Base-by-base conservation (phyloP, 1,140 invertebrate species). In the Panagrolaimus sp. region DNA sequence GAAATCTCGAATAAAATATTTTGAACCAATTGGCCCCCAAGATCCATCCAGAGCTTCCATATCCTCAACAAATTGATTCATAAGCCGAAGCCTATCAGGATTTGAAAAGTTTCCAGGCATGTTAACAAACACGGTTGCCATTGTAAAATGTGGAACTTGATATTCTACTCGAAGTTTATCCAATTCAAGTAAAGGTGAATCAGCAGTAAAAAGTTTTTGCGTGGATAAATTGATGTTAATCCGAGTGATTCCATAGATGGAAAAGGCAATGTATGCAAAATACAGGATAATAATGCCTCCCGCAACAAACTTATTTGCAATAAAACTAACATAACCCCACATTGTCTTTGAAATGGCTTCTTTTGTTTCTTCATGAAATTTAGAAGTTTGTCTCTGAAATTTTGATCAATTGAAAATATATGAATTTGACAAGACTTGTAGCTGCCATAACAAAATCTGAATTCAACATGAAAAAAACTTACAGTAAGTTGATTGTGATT, bases 1-100 rank as follows among this genome's bases (percentile, higher is more conserved):
- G 55, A 75, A 82, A 69, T 82, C 80, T 9, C 80, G 71, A 38
- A 83, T 72, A 52, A 83, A 82, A 48, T 83, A 82, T 47, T 83
- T 75, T 12, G 81, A 82, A 38, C 81, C 78, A 69, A 76, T 70
- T 32, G 75, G 67, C 24, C 80, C 80, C 79, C 79, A 82, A 44
- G 67, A 72, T 44, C 81, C 81, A 10, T 77, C 68, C 4, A 82
- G 26, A 14, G 55, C 45, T 67, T 82, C 80, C 72, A 82, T 71
- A 4, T 82, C 80, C 12, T 68, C 65, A 32, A 82, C 81, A 43
- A 82, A 80, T 21, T 76, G 44, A 43, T 82, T 82, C 63, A 82
- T 44, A 52, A 58, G 46, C 15, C 45, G 63, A 26, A 82, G 46
- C 14, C 79, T 44, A 15, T 67, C 45, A 24, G 81, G 81, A 74